phyloP scores from a whole-genome alignment of 2,888 invertebrate species.

The Linnaemya vulpina region DNA sequence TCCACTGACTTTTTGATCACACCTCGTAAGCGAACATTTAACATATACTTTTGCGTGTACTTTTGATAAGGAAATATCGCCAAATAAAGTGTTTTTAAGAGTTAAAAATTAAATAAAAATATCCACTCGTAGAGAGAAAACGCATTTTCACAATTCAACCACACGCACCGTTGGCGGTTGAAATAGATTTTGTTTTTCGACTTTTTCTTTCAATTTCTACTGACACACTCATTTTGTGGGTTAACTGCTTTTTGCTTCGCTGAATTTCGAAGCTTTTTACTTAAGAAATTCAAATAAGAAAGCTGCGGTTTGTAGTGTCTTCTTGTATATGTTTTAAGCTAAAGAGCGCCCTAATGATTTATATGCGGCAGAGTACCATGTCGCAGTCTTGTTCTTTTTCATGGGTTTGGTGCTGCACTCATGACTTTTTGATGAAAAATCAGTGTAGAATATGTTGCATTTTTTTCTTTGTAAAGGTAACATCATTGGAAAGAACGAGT shows the following conservation, averaged over 20 bases:
- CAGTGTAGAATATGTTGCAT: no score
- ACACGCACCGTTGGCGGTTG: constrained; percentile 77
- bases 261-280: neutral
- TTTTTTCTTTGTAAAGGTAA: no score
- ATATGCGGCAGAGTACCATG: neutral
- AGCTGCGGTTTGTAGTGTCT: neutral
- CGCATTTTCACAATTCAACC: constrained; percentile 75
- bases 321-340: neutral
- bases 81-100: constrained; percentile 75
- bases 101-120: constrained; percentile 26
- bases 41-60: neutral
- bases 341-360: neutral
- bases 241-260: constrained; percentile 38
- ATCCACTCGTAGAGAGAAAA: no score
- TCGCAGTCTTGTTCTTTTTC: neutral
- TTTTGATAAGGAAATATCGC: constrained; percentile 74
- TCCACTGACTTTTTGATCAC: neutral
- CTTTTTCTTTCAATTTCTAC: constrained; percentile 58
- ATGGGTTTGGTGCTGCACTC: no score
- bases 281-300: neutral
- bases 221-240: constrained; percentile 63
- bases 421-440: no score
- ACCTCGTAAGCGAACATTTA: neutral
- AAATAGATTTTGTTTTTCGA: constrained; percentile 20
- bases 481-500: no score